phyloP scores from a whole-genome alignment of 2,888 invertebrate genomes.

The Hydroisotoma schaefferi region DNA sequence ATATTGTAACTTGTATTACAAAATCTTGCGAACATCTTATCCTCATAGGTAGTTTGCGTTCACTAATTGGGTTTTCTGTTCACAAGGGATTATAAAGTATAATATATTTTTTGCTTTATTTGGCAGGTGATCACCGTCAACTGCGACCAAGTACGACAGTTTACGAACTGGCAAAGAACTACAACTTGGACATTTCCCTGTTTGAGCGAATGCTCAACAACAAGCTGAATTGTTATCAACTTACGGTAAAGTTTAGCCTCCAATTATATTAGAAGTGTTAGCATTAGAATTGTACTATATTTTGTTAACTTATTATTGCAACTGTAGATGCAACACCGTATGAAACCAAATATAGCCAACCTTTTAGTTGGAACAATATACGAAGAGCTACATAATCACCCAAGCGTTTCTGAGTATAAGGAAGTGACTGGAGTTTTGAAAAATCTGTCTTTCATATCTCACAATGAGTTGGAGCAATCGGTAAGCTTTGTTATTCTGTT shows the following conservation, averaged over 20 bases:
- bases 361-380: slow-evolving; percentile 66
- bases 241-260: slow-evolving; percentile 23
- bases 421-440: slow-evolving; percentile 60
- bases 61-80: not conserved
- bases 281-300: not conserved
- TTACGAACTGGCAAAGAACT: slow-evolving; percentile 63
- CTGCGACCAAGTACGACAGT: slow-evolving; percentile 69
- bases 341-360: slow-evolving; percentile 65
- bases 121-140: slow-evolving; percentile 74
- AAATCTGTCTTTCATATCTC: slow-evolving; percentile 66
- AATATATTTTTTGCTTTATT: too few species aligned
- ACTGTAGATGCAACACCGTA: slow-evolving; percentile 68
- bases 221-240: slow-evolving; percentile 59
- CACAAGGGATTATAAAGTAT: too few species aligned
- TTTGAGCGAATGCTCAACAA: slow-evolving; percentile 76
- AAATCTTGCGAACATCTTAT: slow-evolving; percentile 73
- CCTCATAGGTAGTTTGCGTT: slow-evolving; percentile 63
- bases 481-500: slow-evolving; percentile 50
- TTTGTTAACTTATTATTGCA: not conserved
- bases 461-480: slow-evolving; percentile 59
- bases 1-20: slow-evolving; percentile 72
- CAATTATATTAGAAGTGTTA: not conserved
- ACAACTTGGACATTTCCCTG: slow-evolving; percentile 70
- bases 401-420: slow-evolving; percentile 58
- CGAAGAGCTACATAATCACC: slow-evolving; percentile 59